Conservation (phyloP, 1,140 invertebrate genomes). For the Trypoxylus dichotomus region DNA sequence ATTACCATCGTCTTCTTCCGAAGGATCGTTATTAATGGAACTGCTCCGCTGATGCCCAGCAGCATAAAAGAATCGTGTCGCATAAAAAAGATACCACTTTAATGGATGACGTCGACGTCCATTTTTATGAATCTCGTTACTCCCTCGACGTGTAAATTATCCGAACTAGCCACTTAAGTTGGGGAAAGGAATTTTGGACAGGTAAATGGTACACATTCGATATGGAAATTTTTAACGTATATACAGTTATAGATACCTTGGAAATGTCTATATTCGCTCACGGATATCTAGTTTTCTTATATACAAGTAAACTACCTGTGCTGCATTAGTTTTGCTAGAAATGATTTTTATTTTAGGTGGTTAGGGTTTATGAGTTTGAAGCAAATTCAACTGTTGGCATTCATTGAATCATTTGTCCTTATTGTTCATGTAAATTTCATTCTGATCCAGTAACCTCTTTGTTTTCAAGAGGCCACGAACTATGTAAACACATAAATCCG, state of each 20-base stretch:
- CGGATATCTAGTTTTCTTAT: too few relatives aligned
- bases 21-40: conserved; percentile 37
- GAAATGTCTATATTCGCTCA: too few relatives aligned
- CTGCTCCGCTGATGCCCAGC: conserved; percentile 26
- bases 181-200: not conserved
- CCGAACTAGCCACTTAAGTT: not conserved
- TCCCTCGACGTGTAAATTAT: conserved; percentile 2
- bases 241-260: not conserved
- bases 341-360: too few relatives aligned
- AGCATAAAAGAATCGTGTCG: conserved; percentile 33
- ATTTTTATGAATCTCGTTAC: conserved; percentile 25
- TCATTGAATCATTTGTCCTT: too few relatives aligned
- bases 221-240: not conserved
- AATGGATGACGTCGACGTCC: conserved; percentile 16
- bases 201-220: not conserved
- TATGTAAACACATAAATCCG: too few relatives aligned
- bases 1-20: conserved; percentile 16
- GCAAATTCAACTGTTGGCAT: too few relatives aligned
- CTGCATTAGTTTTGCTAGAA: too few relatives aligned
- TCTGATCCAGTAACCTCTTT: too few relatives aligned
- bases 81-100: conserved; percentile 26
- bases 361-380: too few relatives aligned
- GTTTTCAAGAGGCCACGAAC: too few relatives aligned
- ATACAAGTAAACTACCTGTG: too few relatives aligned
- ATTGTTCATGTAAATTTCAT: too few relatives aligned